Conservation (phyloP, 1,140 invertebrate species). For the Diorhabda sublineata region DNA sequence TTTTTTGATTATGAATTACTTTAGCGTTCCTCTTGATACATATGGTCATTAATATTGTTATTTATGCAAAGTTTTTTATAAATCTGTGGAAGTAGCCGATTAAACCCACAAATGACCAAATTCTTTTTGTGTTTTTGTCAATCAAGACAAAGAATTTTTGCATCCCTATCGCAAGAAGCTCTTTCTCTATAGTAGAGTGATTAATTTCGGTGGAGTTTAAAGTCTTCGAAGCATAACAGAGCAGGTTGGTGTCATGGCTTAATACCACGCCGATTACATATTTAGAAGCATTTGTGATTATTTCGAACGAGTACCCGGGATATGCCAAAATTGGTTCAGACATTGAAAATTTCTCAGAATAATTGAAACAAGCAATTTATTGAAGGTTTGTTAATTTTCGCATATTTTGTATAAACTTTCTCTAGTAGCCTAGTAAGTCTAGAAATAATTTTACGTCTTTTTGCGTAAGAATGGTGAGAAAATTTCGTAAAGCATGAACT, state of each 20-base stretch:
- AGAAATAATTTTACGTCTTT: slow-evolving; percentile 28
- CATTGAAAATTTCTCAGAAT: slow-evolving; percentile 10
- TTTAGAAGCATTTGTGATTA: slow-evolving; percentile 28
- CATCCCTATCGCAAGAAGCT: slow-evolving; percentile 40
- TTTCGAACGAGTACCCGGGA: slow-evolving; percentile 7
- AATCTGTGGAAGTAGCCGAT: no score
- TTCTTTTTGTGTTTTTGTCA: no score
- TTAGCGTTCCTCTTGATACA: no score
- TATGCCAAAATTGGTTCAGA: slow-evolving; percentile 11
- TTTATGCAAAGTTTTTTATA: no score
- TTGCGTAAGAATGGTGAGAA: slow-evolving; percentile 40
- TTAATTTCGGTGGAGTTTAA: slow-evolving; percentile 31
- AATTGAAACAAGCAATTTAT: slow-evolving; percentile 24
- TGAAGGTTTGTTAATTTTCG: slow-evolving; percentile 32
- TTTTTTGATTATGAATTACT: no score
- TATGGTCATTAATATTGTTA: no score
- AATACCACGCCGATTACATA: slow-evolving; percentile 27
- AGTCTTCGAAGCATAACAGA: slow-evolving; percentile 28
- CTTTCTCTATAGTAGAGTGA: slow-evolving; percentile 38
- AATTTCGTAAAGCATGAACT: neutral
- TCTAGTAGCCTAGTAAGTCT: slow-evolving; percentile 29
- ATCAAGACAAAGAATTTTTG: no score
- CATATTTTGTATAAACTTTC: slow-evolving; percentile 33
- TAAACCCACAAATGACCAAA: no score
- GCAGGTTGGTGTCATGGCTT: slow-evolving; percentile 30